Conservation (phyloP, 2,113 vertebrate species). For the Bos javanicus region DNA sequence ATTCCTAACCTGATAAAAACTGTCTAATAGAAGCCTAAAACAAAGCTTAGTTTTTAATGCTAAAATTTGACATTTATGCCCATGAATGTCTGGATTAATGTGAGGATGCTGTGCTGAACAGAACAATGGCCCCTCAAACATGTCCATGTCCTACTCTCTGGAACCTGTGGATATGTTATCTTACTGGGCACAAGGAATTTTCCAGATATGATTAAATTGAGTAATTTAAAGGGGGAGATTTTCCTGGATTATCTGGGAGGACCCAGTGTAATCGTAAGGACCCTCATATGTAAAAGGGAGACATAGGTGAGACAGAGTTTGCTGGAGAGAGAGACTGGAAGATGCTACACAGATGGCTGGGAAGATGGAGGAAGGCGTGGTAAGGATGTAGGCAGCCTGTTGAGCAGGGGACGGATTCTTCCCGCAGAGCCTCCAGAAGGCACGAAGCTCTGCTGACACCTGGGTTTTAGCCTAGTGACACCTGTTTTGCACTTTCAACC, state of each 20-base stretch:
- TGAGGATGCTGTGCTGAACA: not conserved
- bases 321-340: not conserved
- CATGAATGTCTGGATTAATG: not conserved
- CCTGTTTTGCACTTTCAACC: not conserved
- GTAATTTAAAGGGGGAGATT: not conserved
- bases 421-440: not conserved
- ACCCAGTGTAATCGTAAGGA: no score
- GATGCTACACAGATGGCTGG: no score
- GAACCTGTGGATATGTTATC: not conserved
- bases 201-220: not conserved
- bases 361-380: not conserved
- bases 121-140: not conserved
- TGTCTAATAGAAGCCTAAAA: not conserved
- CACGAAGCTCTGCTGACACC: rapidly evolving
- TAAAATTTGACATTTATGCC: not conserved
- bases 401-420: no score
- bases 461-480: not conserved
- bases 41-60: not conserved
- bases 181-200: not conserved
- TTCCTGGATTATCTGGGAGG: not conserved
- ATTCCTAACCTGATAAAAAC: not conserved
- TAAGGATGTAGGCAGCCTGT: not conserved
- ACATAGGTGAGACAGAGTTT: not conserved
- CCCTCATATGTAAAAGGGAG: not conserved
- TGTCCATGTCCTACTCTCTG: not conserved